Conservation (phyloP, 2,113 vertebrate species). For the Argyrosomus japonicus region DNA sequence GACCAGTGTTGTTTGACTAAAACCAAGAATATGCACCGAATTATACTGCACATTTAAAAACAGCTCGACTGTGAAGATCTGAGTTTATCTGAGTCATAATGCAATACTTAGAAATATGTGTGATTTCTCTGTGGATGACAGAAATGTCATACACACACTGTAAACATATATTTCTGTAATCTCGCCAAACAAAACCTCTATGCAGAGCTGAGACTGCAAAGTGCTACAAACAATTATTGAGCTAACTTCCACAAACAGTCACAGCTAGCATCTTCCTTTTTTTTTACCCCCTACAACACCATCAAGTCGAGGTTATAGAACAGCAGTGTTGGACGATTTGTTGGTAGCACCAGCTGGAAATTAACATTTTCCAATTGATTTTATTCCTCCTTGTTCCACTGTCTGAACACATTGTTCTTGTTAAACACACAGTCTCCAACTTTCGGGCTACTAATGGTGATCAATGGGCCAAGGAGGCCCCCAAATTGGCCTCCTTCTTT, state of each 20-base stretch:
- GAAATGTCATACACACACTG: conserved; percentile 6
- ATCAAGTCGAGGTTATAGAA: conserved; percentile 26
- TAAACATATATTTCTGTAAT: conserved; percentile 16
- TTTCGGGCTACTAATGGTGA: conserved; percentile 42
- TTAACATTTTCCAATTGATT: conserved; percentile 55
- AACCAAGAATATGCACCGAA: conserved; percentile 10
- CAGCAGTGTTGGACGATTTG: conserved; percentile 20
- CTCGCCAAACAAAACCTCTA: conserved; percentile 11
- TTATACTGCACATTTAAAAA: conserved; percentile 14
- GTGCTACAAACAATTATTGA: conserved; percentile 10
- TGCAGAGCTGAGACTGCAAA: conserved; percentile 34
- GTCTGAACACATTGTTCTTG: conserved; percentile 45
- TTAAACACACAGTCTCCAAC: conserved; percentile 35
- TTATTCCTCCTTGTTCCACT: conserved; percentile 44
- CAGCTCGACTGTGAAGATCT: background rate
- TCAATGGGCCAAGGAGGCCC: conserved; percentile 50
- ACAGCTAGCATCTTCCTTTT: conserved; percentile 22
- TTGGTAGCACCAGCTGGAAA: conserved; percentile 45
- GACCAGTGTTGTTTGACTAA: conserved; percentile 5
- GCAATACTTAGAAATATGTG: background rate
- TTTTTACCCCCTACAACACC: background rate
- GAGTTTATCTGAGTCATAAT: conserved; percentile 1
- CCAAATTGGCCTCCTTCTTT: conserved; percentile 39
- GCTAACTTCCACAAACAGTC: conserved; percentile 7
- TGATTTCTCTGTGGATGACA: conserved; percentile 31